A percentile compares a stretch with the other conserved stretches of the same genome.
Conservation (phyloP, 2,113 vertebrate genomes). For the Seriola aureovittata region DNA sequence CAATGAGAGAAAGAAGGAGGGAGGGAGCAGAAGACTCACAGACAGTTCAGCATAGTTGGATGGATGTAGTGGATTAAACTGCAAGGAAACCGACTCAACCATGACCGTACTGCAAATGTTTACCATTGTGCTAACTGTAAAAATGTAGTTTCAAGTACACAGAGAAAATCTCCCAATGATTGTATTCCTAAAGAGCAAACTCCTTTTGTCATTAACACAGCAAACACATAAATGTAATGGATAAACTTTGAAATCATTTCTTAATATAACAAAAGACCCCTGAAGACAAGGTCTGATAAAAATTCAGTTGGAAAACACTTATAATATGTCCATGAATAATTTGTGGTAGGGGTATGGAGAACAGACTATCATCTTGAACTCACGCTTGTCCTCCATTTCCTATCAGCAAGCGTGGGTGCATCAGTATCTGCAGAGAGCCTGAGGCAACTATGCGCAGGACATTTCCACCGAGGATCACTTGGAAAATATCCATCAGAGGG, state of each 20-base stretch:
- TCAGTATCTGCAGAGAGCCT: constrained; percentile 75
- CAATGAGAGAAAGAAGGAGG: constrained; percentile 2
- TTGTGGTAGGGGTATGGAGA: constrained; percentile 73
- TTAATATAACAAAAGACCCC: constrained; percentile 43
- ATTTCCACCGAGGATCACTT: constrained; percentile 80
- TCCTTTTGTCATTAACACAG: constrained; percentile 15
- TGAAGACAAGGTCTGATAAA: constrained; percentile 41
- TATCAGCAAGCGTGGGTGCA: constrained; percentile 75
- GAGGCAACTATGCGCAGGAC: constrained; percentile 79
- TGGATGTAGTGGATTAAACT: not conserved
- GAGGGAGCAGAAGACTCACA: not conserved
- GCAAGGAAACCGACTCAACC: constrained; percentile 8
- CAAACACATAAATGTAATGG: constrained; percentile 24
- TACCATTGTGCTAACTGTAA: not conserved
- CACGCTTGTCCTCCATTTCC: constrained; percentile 78
- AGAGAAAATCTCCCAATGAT: not conserved
- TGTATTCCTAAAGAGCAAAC: constrained; percentile 22
- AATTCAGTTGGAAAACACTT: constrained; percentile 58
- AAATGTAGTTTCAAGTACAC: constrained; percentile 8
- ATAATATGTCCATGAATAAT: constrained; percentile 76
- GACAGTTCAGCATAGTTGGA: not conserved
- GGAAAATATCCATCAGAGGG: constrained; percentile 80
- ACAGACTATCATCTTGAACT: constrained; percentile 75
- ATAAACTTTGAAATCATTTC: constrained; percentile 6
- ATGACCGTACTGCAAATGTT: constrained; percentile 19